Evolutionary conservation across 2,113 vertebrate genomes (phyloP), one percentile per base, ranked within the genome.

Genomic region (Toxostoma redivivum): DNA sequence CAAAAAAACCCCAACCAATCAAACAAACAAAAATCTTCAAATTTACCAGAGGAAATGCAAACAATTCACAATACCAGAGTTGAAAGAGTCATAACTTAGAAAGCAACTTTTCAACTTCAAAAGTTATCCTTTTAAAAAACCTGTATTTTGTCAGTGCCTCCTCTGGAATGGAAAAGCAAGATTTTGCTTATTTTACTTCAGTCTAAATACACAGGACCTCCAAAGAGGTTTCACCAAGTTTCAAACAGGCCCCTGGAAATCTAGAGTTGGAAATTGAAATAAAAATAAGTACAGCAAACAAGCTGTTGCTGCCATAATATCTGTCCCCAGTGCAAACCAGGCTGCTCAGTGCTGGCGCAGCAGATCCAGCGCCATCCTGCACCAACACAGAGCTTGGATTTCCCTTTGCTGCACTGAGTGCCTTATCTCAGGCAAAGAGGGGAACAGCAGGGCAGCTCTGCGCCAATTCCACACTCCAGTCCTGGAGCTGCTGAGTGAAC

Each of bases 11-110:
- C n/a, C n/a, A n/a, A n/a, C n/a, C n/a, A n/a, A n/a, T n/a, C 48
- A 48, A 48, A 48, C 48, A 71, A 47, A 15, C 84, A 7, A 96
- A 90, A 19, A 21, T 71, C 74, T 94, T 94, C 38, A 86, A 86
- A 95, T 94, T 95, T 92, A 91, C 54, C 72, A 67, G 35, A 90
- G 53, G 38, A 94, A 86, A 88, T 80, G 31, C 28, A 97, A 95
- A 93, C 73, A 97, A 91, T 83, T 86, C 73, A 73, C 31, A 69
- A 69, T 62, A 76, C 38, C 70, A 92, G 80, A 97, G 86, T 44
- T 86, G 79, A 93, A 81, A 86, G 64, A 66, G 28, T 37, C 20
- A 72, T 16, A 80, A 19, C 33, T 60, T 38, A 70, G 30, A 95
- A 88, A 95, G 74, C 40, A 92, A 88, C 73, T 77, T 85, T 65